Evolutionary conservation across 2,888 invertebrate genomes (phyloP).

Genomic region (Peribatodes rhomboidaria): DNA sequence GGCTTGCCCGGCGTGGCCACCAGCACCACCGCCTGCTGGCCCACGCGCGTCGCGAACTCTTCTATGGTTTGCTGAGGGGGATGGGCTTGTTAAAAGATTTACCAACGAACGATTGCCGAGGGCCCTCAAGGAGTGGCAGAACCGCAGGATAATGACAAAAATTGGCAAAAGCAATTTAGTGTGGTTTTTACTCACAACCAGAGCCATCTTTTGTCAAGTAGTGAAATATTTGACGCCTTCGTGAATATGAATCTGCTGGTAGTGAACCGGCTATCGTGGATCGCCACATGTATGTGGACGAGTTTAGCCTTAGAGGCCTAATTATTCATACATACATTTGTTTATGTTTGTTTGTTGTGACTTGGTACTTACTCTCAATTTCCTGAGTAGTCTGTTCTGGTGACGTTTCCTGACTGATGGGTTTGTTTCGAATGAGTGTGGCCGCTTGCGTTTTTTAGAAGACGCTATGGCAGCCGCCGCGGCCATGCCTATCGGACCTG

Average conservation of each 20-base stretch:
- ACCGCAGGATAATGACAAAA: no score
- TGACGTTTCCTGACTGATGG: constrained; percentile 98
- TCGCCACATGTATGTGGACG: no score
- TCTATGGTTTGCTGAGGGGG: constrained; percentile 94
- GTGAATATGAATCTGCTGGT: no score
- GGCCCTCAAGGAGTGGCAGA: no score
- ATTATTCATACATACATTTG: no score
- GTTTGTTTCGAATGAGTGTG: constrained; percentile 98
- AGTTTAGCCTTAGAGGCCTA: no score
- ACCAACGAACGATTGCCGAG: not conserved
- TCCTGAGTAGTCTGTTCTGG: constrained; percentile 96
- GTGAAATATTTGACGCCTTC: no score
- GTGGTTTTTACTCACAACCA: not conserved
- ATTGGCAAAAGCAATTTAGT: no score
- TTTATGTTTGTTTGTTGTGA: no score
- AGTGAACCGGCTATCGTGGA: no score
- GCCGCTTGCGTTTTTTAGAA: constrained; percentile 97
- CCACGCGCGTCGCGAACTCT: constrained; percentile 98
- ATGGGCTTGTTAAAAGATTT: not conserved
- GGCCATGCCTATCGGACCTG: constrained; percentile 97
- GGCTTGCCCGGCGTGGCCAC: constrained; percentile 99
- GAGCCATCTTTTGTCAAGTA: no score
- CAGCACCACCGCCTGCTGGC: constrained; percentile 98
- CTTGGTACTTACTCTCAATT: constrained; percentile 89
- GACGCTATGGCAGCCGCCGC: constrained; percentile 98